phyloP scores from a whole-genome alignment of 2,888 invertebrate species.

The Podotricha telesiphe region DNA sequence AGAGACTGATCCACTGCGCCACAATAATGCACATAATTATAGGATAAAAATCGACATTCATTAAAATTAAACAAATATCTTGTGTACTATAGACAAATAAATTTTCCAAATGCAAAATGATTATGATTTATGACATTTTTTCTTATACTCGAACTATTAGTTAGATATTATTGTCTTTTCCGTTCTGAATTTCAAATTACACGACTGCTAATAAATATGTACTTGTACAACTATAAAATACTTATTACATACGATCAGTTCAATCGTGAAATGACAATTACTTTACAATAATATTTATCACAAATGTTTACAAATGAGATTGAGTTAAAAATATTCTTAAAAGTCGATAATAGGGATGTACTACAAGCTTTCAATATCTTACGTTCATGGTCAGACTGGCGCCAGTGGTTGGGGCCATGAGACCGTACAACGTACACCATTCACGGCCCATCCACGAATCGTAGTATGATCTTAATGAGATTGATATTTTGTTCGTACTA shows the following conservation, averaged over 20 bases:
- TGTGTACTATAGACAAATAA: no score
- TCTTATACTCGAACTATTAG: not conserved
- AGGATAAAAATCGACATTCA: no score
- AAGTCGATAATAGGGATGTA: constrained; percentile 70
- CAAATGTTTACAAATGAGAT: no score
- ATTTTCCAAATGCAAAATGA: no score
- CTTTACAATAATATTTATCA: no score
- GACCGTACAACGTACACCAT: constrained; percentile 63
- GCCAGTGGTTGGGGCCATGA: constrained; percentile 62
- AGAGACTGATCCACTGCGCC: no score
- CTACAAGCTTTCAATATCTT: constrained; percentile 62
- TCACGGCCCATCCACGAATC: constrained; percentile 60
- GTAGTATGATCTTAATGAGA: constrained; percentile 55
- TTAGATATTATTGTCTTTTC: not conserved
- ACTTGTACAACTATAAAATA: not conserved
- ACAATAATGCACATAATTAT: no score
- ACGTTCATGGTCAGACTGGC: constrained; percentile 69
- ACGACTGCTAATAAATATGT: not conserved
- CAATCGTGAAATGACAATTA: constrained; percentile 19
- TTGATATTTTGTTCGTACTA: constrained; percentile 55
- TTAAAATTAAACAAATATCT: no score
- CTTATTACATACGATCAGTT: no score
- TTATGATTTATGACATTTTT: not conserved
- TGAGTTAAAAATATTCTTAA: constrained; percentile 57
- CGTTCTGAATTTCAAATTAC: not conserved